These are phyloP conservation scores for Malthinus flaveolus DNA, from an alignment of 2,888 invertebrate species.

Conservation along the genomic window DNA sequence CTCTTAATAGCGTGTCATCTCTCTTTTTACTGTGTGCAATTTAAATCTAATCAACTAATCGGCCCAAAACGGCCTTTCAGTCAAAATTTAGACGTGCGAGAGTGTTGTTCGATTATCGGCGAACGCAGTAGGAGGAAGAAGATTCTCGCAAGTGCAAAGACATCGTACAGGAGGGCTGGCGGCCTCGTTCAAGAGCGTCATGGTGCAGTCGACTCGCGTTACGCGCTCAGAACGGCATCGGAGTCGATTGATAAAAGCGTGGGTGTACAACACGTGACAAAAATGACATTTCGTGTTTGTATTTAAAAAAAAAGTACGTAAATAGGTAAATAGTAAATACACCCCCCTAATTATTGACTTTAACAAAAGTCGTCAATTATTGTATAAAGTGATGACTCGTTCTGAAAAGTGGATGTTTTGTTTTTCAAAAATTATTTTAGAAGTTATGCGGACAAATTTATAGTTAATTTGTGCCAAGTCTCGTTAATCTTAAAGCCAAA, in stretches of 20 bases:
- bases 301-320: constrained; percentile 16
- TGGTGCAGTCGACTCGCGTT: constrained; percentile 27
- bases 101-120: constrained; percentile 24
- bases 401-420: not conserved
- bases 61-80: constrained; percentile 17
- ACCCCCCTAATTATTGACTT: constrained; percentile 9
- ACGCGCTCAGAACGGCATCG: constrained; percentile 20
- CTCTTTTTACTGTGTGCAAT: not conserved
- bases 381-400: not conserved
- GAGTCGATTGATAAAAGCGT: constrained; percentile 19
- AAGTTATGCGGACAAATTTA: constrained; percentile 1
- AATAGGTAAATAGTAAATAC: too few species aligned
- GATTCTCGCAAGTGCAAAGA: constrained; percentile 26
- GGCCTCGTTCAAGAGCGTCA: constrained; percentile 19
- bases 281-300: constrained; percentile 11
- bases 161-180: constrained; percentile 23
- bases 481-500: not conserved
- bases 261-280: constrained; percentile 26
- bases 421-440: not conserved
- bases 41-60: constrained; percentile 5
- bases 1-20: constrained; percentile 1
- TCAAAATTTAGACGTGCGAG: constrained; percentile 22
- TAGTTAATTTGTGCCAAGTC: not conserved
- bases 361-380: constrained; percentile 7
- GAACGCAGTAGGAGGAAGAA: constrained; percentile 23